Evolutionary conservation across 2,888 invertebrate genomes (phyloP).

Genomic region (Torymus texanus): DNA sequence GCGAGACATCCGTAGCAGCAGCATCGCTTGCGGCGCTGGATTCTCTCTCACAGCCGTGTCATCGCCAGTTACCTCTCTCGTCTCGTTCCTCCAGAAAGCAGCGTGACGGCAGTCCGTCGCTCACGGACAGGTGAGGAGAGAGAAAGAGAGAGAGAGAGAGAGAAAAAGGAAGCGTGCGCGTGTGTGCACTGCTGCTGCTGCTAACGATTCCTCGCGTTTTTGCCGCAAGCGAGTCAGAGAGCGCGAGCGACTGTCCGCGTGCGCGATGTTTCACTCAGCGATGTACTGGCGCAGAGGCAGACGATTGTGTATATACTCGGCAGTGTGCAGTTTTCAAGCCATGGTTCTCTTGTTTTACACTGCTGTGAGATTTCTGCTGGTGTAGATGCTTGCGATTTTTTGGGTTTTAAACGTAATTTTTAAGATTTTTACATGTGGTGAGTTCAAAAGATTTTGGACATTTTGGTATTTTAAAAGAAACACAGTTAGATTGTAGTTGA

Average conservation of each 20-base stretch:
- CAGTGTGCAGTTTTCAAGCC: too few relatives aligned
- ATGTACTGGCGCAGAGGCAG: not conserved
- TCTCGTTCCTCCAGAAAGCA: constrained; percentile 12
- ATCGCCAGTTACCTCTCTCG: constrained; percentile 24
- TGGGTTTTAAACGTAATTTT: too few relatives aligned
- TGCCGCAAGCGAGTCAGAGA: constrained; percentile 54
- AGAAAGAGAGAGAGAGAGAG: not conserved
- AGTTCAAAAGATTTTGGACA: too few relatives aligned
- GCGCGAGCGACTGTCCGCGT: constrained; percentile 60
- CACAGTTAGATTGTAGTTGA: too few relatives aligned
- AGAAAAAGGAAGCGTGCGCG: constrained; percentile 7
- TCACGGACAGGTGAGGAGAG: not conserved
- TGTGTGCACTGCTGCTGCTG: constrained; percentile 42
- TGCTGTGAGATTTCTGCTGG: not conserved
- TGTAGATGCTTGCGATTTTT: not conserved
- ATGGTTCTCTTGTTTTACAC: too few relatives aligned
- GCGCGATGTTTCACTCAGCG: constrained; percentile 65
- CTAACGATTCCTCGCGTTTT: constrained; percentile 66
- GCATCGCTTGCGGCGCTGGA: constrained; percentile 17
- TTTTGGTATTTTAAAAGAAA: too few relatives aligned
- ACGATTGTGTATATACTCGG: not conserved
- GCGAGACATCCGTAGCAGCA: not conserved
- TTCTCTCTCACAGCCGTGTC: not conserved
- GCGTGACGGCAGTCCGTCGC: constrained; percentile 2
- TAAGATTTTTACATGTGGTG: too few relatives aligned